Evolutionary conservation across 2,797 vertebrate species (phyloP).

Genomic region (Champsocephalus gunnari): DNA sequence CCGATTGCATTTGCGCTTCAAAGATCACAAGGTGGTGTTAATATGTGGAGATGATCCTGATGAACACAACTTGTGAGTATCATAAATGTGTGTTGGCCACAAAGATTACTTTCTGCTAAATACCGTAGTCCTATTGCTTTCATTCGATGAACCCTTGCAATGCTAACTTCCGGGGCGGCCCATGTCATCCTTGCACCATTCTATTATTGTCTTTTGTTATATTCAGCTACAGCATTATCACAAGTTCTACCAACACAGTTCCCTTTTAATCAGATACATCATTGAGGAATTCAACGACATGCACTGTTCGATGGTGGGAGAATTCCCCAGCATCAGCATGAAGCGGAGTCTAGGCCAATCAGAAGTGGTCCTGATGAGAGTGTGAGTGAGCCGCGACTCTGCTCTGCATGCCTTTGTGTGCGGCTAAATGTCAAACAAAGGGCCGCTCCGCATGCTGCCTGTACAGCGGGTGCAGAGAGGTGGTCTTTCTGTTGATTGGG

Average conservation of each 20-base stretch:
- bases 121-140: no score
- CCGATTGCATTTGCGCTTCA: no score
- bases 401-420: constrained; percentile 71
- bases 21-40: no score
- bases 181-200: no score
- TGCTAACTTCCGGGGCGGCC: no score
- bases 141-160: no score
- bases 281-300: constrained; percentile 6
- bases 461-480: constrained; percentile 29
- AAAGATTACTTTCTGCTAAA: no score
- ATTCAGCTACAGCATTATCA: constrained; percentile 11
- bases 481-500: constrained; percentile 18
- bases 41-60: no score
- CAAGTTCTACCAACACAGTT: neutral
- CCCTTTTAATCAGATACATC: neutral
- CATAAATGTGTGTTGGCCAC: no score
- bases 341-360: constrained; percentile 60
- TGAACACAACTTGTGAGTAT: no score
- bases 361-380: constrained; percentile 75
- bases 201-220: constrained; percentile 47
- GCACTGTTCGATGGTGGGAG: neutral
- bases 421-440: constrained; percentile 79
- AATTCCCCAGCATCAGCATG: constrained; percentile 11
- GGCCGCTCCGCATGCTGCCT: constrained; percentile 37
- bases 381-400: constrained; percentile 7